Conservation (phyloP, 2,888 invertebrate genomes). For the Seira sanloemensis region DNA sequence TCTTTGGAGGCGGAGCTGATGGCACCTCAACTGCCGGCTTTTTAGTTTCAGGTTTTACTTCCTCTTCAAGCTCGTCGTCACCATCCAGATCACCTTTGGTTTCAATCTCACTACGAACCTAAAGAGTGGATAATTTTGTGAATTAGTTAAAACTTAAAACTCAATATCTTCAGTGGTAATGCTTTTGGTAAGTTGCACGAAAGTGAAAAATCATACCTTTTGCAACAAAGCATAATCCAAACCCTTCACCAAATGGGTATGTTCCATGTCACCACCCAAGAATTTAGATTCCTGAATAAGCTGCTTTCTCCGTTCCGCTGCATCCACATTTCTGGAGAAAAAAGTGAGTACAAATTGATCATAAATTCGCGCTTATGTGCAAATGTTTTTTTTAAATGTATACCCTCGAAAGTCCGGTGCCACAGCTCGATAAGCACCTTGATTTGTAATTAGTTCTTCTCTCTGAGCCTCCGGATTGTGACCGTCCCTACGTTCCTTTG, state of each 20-base stretch:
- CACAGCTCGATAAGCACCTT: constrained; percentile 92
- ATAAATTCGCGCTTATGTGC: constrained; percentile 53
- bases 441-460: constrained; percentile 89
- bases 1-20: constrained; percentile 71
- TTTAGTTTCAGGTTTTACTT: constrained; percentile 77
- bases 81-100: constrained; percentile 87
- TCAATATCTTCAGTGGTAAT: no score
- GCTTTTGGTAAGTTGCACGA: not conserved
- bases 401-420: constrained; percentile 97
- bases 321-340: constrained; percentile 81
- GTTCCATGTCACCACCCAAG: constrained; percentile 99
- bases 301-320: constrained; percentile 94
- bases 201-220: constrained; percentile 80
- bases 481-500: constrained; percentile 93
- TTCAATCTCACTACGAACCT: constrained; percentile 89
- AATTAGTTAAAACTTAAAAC: no score
- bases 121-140: no score
- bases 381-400: no score
- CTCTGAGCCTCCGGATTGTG: constrained; percentile 87
- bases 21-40: constrained; percentile 73
- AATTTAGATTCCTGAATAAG: constrained; percentile 99
- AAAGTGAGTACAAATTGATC: not conserved
- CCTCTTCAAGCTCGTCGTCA: constrained; percentile 81
- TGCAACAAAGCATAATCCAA: constrained; percentile 93
- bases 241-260: constrained; percentile 99